Conservation (phyloP, 64 coral and sea anemone species). For the Pocillopora damicornis region DNA sequence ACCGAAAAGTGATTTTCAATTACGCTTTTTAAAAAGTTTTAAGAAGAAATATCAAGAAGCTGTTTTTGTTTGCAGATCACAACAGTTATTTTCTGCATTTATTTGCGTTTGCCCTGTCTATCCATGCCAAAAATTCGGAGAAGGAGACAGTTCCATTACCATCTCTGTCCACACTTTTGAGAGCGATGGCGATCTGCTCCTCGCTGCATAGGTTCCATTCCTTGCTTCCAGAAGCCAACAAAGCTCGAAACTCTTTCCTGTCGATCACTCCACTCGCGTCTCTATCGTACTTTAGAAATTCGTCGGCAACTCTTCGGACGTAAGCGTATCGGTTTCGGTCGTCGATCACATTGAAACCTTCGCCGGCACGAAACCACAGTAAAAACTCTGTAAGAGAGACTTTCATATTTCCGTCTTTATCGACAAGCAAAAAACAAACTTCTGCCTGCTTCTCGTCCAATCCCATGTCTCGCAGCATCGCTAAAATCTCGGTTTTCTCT, state of each 20-base stretch:
- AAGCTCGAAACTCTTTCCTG: not conserved
- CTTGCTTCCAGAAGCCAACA: conserved; percentile 10
- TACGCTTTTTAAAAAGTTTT: too few relatives aligned
- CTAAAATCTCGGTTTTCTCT: conserved; percentile 4
- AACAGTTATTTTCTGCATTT: not conserved
- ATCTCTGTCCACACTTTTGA: conserved; percentile 14
- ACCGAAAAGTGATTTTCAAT: too few relatives aligned
- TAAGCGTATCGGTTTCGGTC: conserved; percentile 20
- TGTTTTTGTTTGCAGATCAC: too few relatives aligned
- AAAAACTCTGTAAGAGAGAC: not conserved
- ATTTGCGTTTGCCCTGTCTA: not conserved
- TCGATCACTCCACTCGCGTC: conserved; percentile 10
- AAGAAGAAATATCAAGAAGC: too few relatives aligned
- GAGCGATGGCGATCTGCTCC: not conserved
- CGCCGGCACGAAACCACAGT: not conserved
- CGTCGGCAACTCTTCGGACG: conserved; percentile 12
- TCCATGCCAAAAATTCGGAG: conserved; percentile 6
- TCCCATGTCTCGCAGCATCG: conserved; percentile 12
- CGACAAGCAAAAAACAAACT: conserved; percentile 19
- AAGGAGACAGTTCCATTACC: conserved; percentile 17
- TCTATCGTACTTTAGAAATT: not conserved
- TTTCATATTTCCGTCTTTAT: conserved; percentile 12
- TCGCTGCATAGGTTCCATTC: not conserved
- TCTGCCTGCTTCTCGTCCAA: conserved; percentile 21
- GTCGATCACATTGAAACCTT: conserved; percentile 2